phyloP scores from a whole-genome alignment of 1,140 invertebrate genomes.

The Hyles vespertilio region DNA sequence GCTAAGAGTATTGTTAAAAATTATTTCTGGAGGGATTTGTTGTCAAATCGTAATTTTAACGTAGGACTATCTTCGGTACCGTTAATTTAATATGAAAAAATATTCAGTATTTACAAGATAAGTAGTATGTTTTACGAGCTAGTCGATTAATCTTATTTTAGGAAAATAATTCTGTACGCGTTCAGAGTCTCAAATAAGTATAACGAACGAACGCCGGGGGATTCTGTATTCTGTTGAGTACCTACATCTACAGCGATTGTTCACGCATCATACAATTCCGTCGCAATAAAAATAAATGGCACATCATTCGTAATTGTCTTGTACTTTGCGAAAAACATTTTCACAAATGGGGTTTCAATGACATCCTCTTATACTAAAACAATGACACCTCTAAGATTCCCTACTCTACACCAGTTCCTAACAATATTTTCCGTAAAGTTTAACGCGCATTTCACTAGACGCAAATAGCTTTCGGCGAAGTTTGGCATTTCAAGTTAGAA shows the following conservation, averaged over 20 bases:
- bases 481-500: slow-evolving; percentile 46
- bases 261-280: too few species aligned
- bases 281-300: slow-evolving; percentile 36
- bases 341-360: slow-evolving; percentile 44
- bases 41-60: slow-evolving; percentile 46
- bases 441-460: slow-evolving; percentile 29
- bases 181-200: slow-evolving; percentile 10
- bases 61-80: slow-evolving; percentile 49
- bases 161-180: slow-evolving; percentile 48
- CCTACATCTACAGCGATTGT: neutral
- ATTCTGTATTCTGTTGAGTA: neutral
- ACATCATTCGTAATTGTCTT: slow-evolving; percentile 31
- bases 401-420: slow-evolving; percentile 34
- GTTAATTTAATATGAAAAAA: slow-evolving; percentile 50
- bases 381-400: slow-evolving; percentile 32
- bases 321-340: slow-evolving; percentile 20
- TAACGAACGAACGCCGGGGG: too few species aligned
- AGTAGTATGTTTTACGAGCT: slow-evolving; percentile 25
- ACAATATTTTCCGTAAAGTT: slow-evolving; percentile 39
- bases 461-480: slow-evolving; percentile 34
- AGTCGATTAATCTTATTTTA: slow-evolving; percentile 27
- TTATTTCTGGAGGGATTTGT: slow-evolving; percentile 68
- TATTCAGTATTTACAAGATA: slow-evolving; percentile 51
- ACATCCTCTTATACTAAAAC: slow-evolving; percentile 51
- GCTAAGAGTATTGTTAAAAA: slow-evolving; percentile 66